A percentile compares a stretch with the other conserved stretches of the same genome.
Evolutionary conservation across 2,888 invertebrate species (phyloP).

Genomic region (Hoplodrina blanda): DNA sequence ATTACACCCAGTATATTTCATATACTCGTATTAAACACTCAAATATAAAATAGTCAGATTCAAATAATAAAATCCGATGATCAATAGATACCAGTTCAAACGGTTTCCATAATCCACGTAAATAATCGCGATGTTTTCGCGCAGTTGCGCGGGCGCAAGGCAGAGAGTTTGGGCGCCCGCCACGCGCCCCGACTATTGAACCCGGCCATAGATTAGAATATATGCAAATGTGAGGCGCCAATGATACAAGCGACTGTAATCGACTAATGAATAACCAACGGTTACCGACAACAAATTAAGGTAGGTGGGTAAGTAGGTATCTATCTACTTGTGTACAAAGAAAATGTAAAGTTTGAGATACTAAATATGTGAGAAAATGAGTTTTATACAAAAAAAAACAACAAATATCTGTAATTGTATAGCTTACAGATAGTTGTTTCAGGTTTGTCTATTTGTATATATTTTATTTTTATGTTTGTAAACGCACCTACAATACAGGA

Average conservation of each 20-base stretch:
- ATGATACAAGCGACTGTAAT: conserved; percentile 31
- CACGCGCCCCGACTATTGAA: conserved; percentile 79
- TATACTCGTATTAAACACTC: too few species aligned
- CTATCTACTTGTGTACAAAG: neutral
- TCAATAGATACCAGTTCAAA: conserved; percentile 2
- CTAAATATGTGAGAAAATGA: too few species aligned
- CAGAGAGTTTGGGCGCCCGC: conserved; percentile 68
- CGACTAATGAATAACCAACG: conserved; percentile 39
- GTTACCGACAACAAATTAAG: neutral
- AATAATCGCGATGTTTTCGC: conserved; percentile 47
- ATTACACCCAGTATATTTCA: too few species aligned
- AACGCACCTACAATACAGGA: too few species aligned
- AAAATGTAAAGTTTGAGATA: neutral
- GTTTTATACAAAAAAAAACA: too few species aligned
- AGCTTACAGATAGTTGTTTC: too few species aligned
- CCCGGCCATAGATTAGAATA: conserved; percentile 74
- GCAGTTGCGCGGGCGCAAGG: conserved; percentile 50
- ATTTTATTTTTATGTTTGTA: too few species aligned
- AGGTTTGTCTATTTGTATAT: too few species aligned
- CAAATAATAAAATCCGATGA: conserved; percentile 13
- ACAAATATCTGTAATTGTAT: too few species aligned
- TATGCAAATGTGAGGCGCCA: conserved; percentile 57
- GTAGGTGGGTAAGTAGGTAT: neutral
- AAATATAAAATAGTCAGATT: neutral
- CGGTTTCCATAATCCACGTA: conserved; percentile 34